These are phyloP conservation scores for Spongilla lacustris DNA, from an alignment of 37 sponge, comb jelly and placozoan genomes.

Conservation along the genomic window DNA sequence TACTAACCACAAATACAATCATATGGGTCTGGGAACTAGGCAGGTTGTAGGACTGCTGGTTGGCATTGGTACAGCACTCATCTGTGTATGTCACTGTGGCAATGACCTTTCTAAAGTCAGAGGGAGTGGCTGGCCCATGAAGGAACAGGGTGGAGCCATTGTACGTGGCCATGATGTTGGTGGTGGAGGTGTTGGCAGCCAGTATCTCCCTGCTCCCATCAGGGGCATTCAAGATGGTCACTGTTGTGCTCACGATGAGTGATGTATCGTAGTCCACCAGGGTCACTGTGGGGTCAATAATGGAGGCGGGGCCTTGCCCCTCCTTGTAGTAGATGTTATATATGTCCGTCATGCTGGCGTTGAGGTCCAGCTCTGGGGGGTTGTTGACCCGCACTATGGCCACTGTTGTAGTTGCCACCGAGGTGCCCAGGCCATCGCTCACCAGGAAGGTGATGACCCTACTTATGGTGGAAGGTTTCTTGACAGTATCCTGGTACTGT, in stretches of 20 bases:
- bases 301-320: slow-evolving; percentile 59
- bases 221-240: slow-evolving; percentile 49
- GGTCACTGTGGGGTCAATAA: slow-evolving; percentile 23
- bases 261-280: slow-evolving; percentile 64
- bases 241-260: slow-evolving; percentile 36
- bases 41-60: slow-evolving; percentile 46
- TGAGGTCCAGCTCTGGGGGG: slow-evolving; percentile 85
- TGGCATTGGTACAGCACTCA: slow-evolving; percentile 26
- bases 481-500: slow-evolving; percentile 73
- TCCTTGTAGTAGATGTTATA: slow-evolving; percentile 64
- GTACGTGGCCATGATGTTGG: slow-evolving; percentile 33
- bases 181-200: slow-evolving; percentile 38
- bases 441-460: slow-evolving; percentile 50
- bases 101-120: slow-evolving; percentile 66
- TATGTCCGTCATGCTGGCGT: slow-evolving; percentile 34
- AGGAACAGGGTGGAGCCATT: slow-evolving; percentile 48
- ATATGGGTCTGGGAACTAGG: slow-evolving; percentile 48
- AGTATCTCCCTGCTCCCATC: slow-evolving; percentile 75
- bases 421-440: slow-evolving; percentile 40
- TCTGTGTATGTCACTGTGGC: slow-evolving; percentile 75
- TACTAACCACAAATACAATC: slow-evolving; percentile 75
- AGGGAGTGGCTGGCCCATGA: slow-evolving; percentile 73
- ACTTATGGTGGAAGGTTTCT: slow-evolving; percentile 64
- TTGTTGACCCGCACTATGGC: slow-evolving; percentile 71
- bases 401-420: slow-evolving; percentile 22